phyloP scores from a whole-genome alignment of 2,113 vertebrate genomes.

The Lanius collurio region DNA sequence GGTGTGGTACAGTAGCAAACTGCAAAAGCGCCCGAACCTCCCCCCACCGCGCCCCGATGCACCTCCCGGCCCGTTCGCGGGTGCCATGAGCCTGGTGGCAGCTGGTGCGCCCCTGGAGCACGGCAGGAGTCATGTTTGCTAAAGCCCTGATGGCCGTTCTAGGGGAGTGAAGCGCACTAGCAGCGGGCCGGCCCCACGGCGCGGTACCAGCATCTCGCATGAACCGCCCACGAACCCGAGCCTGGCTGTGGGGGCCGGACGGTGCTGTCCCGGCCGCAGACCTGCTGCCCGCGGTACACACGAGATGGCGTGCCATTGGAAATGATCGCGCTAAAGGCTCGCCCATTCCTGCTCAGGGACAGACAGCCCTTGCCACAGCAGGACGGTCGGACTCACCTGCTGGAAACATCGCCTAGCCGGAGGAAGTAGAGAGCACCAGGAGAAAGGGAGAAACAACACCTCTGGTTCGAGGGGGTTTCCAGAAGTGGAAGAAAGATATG shows the following conservation, averaged over 20 bases:
- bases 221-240: fast-evolving
- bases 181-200: background rate
- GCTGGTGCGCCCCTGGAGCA: fast-evolving
- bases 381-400: background rate
- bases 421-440: background rate
- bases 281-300: fast-evolving
- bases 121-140: background rate
- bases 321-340: background rate
- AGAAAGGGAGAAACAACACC: background rate
- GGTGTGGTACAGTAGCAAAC: background rate
- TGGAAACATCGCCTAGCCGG: background rate
- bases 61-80: fast-evolving
- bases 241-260: background rate
- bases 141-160: fast-evolving
- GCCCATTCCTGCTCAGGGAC: fast-evolving
- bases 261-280: background rate
- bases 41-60: background rate
- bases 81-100: fast-evolving
- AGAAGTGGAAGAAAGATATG: background rate
- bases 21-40: fast-evolving
- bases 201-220: fast-evolving
- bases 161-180: fast-evolving
- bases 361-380: background rate
- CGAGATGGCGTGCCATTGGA: background rate
- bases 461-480: background rate